Evolutionary conservation across 2,888 invertebrate genomes (phyloP).

Genomic region (Drosophila fungiperda): DNA sequence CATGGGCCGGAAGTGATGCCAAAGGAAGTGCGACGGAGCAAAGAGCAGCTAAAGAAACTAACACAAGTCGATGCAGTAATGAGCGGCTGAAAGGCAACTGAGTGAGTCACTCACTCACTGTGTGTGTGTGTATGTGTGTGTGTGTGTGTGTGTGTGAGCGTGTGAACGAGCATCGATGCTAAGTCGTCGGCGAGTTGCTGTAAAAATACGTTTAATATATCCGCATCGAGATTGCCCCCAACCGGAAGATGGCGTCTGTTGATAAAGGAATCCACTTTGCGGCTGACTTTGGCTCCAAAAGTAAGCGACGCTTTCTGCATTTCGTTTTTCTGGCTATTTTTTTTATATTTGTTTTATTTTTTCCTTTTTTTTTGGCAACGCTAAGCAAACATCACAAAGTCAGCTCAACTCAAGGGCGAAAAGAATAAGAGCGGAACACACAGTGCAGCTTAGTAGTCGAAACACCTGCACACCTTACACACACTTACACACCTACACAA

Average conservation of each 20-base stretch:
- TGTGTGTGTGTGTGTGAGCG: constrained; percentile 15
- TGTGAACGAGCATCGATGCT: constrained; percentile 27
- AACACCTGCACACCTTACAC: constrained; percentile 46
- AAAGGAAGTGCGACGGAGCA: constrained; percentile 26
- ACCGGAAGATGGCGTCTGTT: constrained; percentile 50
- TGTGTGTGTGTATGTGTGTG: background rate
- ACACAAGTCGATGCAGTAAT: constrained; percentile 53
- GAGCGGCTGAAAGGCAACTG: constrained; percentile 36
- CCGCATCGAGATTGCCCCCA: constrained; percentile 67
- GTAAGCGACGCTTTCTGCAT: constrained; percentile 53
- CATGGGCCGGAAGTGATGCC: constrained; percentile 56
- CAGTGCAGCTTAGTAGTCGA: constrained; percentile 15
- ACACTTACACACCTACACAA: background rate
- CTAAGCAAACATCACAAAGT: constrained; percentile 58
- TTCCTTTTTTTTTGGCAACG: constrained; percentile 17
- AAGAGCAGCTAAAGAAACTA: constrained; percentile 40
- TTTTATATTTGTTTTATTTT: background rate
- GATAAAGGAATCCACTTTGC: constrained; percentile 69
- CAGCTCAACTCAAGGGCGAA: constrained; percentile 10
- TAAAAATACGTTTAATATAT: constrained; percentile 80
- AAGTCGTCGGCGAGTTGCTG: constrained; percentile 41
- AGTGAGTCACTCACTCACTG: background rate
- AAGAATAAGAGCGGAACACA: constrained; percentile 38
- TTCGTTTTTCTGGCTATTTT: background rate
- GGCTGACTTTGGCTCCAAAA: constrained; percentile 55